Evolutionary conservation across 2,113 vertebrate species (phyloP).

Genomic region (Gnathonemus echidnorhynchus): DNA sequence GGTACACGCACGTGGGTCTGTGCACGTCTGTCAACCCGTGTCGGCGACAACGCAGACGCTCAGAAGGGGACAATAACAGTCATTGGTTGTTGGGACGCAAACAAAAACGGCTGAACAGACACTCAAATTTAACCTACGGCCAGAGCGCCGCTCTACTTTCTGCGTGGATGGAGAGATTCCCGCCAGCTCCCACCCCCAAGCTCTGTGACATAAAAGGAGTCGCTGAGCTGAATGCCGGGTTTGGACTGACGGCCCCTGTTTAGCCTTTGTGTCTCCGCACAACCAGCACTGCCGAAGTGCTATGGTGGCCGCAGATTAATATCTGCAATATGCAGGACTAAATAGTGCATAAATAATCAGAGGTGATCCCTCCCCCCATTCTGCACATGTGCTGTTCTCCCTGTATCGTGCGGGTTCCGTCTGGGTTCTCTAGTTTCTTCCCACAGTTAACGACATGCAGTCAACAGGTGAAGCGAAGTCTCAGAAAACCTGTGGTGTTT

Average conservation of each 20-base stretch:
- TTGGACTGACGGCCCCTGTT: background rate
- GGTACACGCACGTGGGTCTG: background rate
- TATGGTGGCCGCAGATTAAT: background rate
- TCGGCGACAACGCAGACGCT: background rate
- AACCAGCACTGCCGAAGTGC: background rate
- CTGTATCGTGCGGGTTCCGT: background rate
- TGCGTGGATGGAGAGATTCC: background rate
- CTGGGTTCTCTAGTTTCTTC: background rate
- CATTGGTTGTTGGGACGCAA: background rate
- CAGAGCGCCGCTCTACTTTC: background rate
- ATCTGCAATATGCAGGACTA: background rate
- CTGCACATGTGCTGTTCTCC: background rate
- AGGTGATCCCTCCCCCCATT: background rate
- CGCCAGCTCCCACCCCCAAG: fast-evolving
- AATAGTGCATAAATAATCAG: background rate
- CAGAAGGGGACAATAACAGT: background rate
- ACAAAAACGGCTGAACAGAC: background rate
- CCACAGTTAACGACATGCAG: background rate
- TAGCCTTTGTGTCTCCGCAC: background rate
- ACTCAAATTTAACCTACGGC: background rate
- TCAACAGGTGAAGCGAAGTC: background rate
- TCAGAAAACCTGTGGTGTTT: background rate
- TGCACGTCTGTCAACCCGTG: background rate
- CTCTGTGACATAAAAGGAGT: background rate
- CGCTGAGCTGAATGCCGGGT: background rate